These are phyloP conservation scores for Phataginus tricuspis DNA, from an alignment of 2,797 vertebrate species.

Conservation along the genomic window DNA sequence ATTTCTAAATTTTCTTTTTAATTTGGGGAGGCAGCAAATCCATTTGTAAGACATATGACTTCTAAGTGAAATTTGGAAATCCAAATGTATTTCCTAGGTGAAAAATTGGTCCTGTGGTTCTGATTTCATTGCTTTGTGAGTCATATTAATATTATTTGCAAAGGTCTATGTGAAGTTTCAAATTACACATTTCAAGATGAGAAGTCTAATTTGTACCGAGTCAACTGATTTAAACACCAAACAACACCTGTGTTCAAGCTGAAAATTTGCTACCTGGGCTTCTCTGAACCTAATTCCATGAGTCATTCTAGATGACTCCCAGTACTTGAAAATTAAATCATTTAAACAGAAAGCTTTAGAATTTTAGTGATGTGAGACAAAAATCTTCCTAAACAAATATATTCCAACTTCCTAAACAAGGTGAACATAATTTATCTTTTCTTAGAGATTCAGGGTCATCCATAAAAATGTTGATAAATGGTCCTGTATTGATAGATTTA, in stretches of 20 bases:
- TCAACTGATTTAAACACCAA: constrained; percentile 39
- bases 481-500: not conserved
- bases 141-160: constrained; percentile 24
- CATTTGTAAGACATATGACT: not conserved
- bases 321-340: not conserved
- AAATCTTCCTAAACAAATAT: constrained; percentile 47
- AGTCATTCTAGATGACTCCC: not conserved
- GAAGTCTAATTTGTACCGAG: constrained; percentile 43
- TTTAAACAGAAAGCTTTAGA: not conserved
- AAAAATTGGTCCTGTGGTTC: constrained; percentile 8
- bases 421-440: not conserved
- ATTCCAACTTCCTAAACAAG: constrained; percentile 32
- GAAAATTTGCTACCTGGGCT: not conserved
- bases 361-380: constrained; percentile 2
- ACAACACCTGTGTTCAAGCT: constrained; percentile 51
- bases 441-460: not conserved
- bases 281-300: not conserved
- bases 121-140: constrained; percentile 25
- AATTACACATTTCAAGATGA: constrained; percentile 41
- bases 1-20: constrained; percentile 43
- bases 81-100: not conserved
- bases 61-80: not conserved
- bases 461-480: constrained; percentile 10
- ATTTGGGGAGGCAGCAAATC: not conserved
- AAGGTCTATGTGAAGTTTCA: constrained; percentile 33